Evolutionary conservation across 1,140 invertebrate genomes (phyloP), one percentile per base, ranked within the genome.

Genomic region (Phortica variegata): DNA sequence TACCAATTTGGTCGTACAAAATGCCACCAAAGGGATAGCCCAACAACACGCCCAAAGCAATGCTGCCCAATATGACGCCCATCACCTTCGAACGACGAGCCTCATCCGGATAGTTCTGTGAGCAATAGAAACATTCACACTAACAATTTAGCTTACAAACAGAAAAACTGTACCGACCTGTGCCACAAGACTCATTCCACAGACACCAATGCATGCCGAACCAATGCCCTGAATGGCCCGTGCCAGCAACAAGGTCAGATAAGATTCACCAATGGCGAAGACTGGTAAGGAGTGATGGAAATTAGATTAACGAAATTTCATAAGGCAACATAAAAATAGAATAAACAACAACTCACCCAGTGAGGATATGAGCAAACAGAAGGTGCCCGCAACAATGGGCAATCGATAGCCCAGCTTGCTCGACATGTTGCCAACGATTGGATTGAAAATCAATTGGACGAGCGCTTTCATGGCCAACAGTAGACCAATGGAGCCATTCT

Each of bases 381-480:
- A 78, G 65, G 89, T 90, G 26, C 93, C 92, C 18, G 89, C 76
- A 47, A 95, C 84, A 61, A 95, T 82, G 1, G 92, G 91, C 37
- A 89, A 80, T 20, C 85, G 84, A 72, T 92, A 94, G 13, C 93
- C 93, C 47, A 83, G 70, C 38, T 77, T 78, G 44, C 56, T 71
- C 20, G 80, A 78, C 1, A 87, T 88, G 47, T 83, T 83, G 19
- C 90, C 91, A 33, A 94, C 83, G 31, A 90, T 80, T 3, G 91
- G 90, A 77, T 93, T 95, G 56, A 87, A 82, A 47, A 90, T 73
- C 50, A 95, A 81, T 79, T 95, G 92, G 7, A 94, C 85, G 29
- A 94, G 77, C 20, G 92, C 90, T 79, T 94, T 93, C 19, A 89
- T 90, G 31, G 91, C 90, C 51, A 94, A 81, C 52, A 95, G 77